phyloP scores from a whole-genome alignment of 2,888 invertebrate species.

The Argyra leucocephala region DNA sequence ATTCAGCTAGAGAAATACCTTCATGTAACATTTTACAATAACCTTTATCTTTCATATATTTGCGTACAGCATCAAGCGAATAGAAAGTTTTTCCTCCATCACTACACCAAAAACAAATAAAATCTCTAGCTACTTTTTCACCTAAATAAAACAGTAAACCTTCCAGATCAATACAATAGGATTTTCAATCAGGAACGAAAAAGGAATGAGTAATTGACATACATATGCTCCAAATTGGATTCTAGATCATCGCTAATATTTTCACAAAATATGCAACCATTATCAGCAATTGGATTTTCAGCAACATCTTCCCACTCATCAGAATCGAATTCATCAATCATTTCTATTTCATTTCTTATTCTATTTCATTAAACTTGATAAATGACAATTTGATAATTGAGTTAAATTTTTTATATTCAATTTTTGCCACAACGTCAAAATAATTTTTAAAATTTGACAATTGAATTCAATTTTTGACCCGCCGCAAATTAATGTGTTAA shows the following conservation, averaged over 20 bases:
- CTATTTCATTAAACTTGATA: no score
- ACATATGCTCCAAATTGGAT: constrained; percentile 89
- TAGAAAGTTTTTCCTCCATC: constrained; percentile 76
- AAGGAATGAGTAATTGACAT: constrained; percentile 80
- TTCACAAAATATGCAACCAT: constrained; percentile 82
- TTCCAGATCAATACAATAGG: constrained; percentile 74
- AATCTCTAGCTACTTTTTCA: constrained; percentile 63
- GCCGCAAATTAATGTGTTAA: no score
- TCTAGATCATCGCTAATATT: constrained; percentile 66
- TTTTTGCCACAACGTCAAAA: no score
- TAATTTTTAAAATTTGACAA: no score
- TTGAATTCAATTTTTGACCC: no score
- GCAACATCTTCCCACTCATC: constrained; percentile 70
- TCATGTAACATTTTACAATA: constrained; percentile 92
- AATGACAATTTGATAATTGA: no score
- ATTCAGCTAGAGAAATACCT: constrained; percentile 80
- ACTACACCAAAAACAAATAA: constrained; percentile 89
- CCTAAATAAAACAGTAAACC: constrained; percentile 79
- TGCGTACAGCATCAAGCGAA: constrained; percentile 71
- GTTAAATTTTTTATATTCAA: no score
- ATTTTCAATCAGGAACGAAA: constrained; percentile 91
- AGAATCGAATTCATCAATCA: constrained; percentile 56
- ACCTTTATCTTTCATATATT: constrained; percentile 91
- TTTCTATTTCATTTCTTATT: constrained; percentile 34
- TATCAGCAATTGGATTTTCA: constrained; percentile 62